Evolutionary conservation across 2,113 vertebrate species (phyloP), one percentile per base, ranked within the genome.

Genomic region (Callithrix jacchus): DNA sequence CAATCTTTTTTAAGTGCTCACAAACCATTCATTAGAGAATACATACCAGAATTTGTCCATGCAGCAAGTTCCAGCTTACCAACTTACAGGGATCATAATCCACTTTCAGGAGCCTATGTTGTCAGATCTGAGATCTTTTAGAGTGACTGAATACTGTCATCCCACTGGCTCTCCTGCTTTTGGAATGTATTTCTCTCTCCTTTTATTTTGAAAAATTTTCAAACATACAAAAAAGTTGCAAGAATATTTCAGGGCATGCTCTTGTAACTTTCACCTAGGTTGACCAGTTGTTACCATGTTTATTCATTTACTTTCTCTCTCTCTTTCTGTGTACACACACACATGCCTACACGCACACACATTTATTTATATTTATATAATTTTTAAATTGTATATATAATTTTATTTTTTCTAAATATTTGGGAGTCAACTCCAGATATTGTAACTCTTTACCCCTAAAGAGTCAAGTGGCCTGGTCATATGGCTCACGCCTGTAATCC

Each of bases 191-290:
- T 45, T 56, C 8, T 32, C n/a, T 42, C n/a, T 82, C 56, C 73
- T 77, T 79, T 87, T 4, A 91, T 61, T 87, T 74, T 89, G 88
- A 89, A 93, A 68, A 94, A 79, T 61, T 61, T 61, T 61, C 58
- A 61, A 71, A 35, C 11, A 20, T 30, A 23, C 42, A 81, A 30
- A 83, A 89, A 47, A 16, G 80, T n/a, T 89, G 16, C 18, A 17
- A 12, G 45, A 74, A 37, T 47, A 79, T 40, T 61, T 27, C 42
- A 32, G 0, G 13, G 18, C 12, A 32, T 8, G 54, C 30, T 45
- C 25, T 20, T 45, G 4, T n/a, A 47, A 32, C 18, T 87, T 40
- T 97, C 70, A 64, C 16, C 17, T 61, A 37, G 73, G 25, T 40
- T 74, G 25, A 85, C 76, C 35, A 71, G 58, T 42, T 73, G 30